Conservation (phyloP, 1,140 invertebrate genomes). For the Hirudo medicinalis region DNA sequence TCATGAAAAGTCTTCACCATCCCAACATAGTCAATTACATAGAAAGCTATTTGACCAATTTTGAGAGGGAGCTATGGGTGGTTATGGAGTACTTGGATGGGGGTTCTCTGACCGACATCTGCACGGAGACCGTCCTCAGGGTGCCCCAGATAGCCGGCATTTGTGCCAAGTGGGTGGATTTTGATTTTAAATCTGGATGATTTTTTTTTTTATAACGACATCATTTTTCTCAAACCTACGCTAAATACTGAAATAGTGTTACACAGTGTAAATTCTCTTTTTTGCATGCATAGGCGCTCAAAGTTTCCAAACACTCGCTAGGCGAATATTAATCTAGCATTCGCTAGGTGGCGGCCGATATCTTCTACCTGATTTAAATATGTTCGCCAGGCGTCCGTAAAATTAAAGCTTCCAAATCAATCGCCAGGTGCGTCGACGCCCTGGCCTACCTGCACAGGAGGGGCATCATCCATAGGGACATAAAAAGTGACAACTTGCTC, state of each 20-base stretch:
- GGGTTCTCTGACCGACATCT: conserved; percentile 46
- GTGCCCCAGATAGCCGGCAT: conserved; percentile 91
- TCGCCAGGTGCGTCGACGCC: conserved; percentile 12
- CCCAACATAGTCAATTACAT: conserved; percentile 55
- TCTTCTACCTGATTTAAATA: too few species aligned
- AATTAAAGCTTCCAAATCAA: not conserved
- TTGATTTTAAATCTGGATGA: not conserved
- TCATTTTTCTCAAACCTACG: too few species aligned
- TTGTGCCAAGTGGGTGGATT: conserved; percentile 54
- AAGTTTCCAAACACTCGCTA: too few species aligned
- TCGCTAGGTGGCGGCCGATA: too few species aligned
- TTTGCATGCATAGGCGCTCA: too few species aligned
- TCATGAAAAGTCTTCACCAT: conserved; percentile 32
- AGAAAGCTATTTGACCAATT: conserved; percentile 67
- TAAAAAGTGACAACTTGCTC: conserved; percentile 25
- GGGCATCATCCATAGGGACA: conserved; percentile 25
- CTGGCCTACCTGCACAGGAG: conserved; percentile 23
- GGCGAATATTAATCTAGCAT: too few species aligned
- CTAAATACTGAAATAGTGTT: too few species aligned
- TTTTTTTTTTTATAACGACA: too few species aligned
- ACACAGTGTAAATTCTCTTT: too few species aligned
- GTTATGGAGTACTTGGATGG: conserved; percentile 48
- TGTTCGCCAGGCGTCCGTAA: too few species aligned
- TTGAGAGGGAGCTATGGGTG: conserved; percentile 46
- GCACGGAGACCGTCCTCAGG: conserved; percentile 46